These are phyloP conservation scores for Choristoneura fumiferana DNA, from an alignment of 1,140 invertebrate genomes.

Conservation along the genomic window DNA sequence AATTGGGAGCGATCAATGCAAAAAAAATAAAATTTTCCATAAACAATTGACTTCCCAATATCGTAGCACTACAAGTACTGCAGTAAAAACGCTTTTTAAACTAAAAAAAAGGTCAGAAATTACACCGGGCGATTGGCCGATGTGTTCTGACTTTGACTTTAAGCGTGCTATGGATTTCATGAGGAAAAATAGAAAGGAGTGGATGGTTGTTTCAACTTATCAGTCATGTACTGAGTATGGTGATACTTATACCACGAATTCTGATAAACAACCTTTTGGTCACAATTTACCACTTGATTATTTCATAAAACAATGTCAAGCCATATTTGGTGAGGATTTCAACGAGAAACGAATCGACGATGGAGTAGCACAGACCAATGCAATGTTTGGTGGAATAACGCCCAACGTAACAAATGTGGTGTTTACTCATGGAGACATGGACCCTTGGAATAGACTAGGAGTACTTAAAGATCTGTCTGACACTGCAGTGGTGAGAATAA, in stretches of 20 bases:
- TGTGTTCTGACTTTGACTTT: background rate
- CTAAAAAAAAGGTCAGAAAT: background rate
- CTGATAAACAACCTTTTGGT: conserved; percentile 84
- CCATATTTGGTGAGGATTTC: conserved; percentile 50
- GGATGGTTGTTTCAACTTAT: conserved; percentile 82
- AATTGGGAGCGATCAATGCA: no score
- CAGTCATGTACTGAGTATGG: conserved; percentile 92
- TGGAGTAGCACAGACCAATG: conserved; percentile 76
- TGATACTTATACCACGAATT: conserved; percentile 86
- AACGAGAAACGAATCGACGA: conserved; percentile 62
- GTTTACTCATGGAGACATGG: conserved; percentile 82
- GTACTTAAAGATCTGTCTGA: conserved; percentile 79
- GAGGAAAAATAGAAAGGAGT: conserved; percentile 25
- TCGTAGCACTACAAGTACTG: no score
- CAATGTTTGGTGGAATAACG: conserved; percentile 78
- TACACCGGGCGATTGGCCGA: background rate
- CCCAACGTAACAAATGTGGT: conserved; percentile 81
- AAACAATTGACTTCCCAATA: no score
- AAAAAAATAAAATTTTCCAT: no score
- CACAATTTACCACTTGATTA: conserved; percentile 64
- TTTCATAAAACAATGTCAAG: conserved; percentile 44
- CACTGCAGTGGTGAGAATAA: conserved; percentile 50
- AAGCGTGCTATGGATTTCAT: background rate
- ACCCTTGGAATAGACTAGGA: conserved; percentile 84
- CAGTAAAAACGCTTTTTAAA: conserved; percentile 41